Conservation (phyloP, 2,797 vertebrate genomes). For the Tenualosa ilisha region DNA sequence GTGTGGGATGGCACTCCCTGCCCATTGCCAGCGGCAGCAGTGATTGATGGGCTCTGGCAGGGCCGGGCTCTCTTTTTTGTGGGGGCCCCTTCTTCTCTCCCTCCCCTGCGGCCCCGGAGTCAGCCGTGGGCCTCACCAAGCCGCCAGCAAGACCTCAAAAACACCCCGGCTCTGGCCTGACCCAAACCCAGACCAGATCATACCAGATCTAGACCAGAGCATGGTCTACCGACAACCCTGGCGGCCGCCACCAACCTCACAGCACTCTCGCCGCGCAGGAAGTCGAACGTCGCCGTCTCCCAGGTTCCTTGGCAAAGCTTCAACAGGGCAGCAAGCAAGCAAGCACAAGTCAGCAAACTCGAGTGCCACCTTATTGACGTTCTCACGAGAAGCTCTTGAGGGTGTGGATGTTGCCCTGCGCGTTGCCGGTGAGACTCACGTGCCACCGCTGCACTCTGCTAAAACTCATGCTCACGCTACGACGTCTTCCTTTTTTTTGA, state of each 20-base stretch:
- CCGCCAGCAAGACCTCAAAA: constrained; percentile 50
- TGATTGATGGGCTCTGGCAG: constrained; percentile 8
- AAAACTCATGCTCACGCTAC: constrained; percentile 11
- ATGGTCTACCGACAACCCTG: constrained; percentile 66
- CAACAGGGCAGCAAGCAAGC: background rate
- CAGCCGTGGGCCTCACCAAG: constrained; percentile 41
- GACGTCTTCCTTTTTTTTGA: constrained; percentile 13
- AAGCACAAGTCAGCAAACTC: background rate
- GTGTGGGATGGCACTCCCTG: constrained; percentile 22
- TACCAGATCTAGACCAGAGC: constrained; percentile 67
- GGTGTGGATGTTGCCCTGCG: background rate
- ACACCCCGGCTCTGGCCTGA: constrained; percentile 47
- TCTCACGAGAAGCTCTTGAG: background rate
- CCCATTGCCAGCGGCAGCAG: background rate
- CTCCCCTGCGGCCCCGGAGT: background rate
- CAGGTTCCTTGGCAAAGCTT: background rate
- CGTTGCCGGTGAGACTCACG: background rate
- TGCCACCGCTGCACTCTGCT: background rate
- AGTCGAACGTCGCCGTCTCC: background rate
- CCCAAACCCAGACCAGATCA: constrained; percentile 52
- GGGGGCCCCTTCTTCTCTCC: constrained; percentile 12
- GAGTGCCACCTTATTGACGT: background rate
- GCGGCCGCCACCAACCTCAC: constrained; percentile 62
- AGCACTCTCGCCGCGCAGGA: constrained; percentile 40
- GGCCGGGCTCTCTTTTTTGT: background rate